Evolutionary conservation across 2,888 invertebrate genomes (phyloP), one percentile per base, ranked within the genome.

Genomic region (Ethmia dodecea): DNA sequence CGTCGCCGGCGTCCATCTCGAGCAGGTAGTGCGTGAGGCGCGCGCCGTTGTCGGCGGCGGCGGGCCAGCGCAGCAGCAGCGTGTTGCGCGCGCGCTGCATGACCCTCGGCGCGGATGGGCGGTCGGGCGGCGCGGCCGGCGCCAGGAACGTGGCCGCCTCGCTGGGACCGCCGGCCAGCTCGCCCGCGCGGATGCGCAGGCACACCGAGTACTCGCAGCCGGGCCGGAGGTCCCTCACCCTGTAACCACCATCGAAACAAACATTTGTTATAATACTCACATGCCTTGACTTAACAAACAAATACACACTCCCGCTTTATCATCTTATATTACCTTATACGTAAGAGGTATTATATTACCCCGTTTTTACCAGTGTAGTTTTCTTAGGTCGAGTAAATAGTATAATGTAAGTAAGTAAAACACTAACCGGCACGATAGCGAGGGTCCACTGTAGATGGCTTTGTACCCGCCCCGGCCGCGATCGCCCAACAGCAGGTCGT

Each of bases 161-260:
- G 40, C 94, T 93, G 5, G 92, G 90, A 24, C 90, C 89, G 33
- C 95, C 95, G 45, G 91, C 90, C 43, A 92, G 66, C 61, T 91
- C 91, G 47, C 94, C 93, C 44, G 93, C 76, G 57, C 92, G 90
- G 51, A 94, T 93, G 74, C 93, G 93, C 47, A 94, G 86, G 58
- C 94, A 92, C 50, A 96, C 92, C 40, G 92, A 91, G 78, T 96
- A 96, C 66, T 94, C 94, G 65, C 93, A 93, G n/a, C 94, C 94
- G 9, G 96, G 96, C 67, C 92, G 90, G 57, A 96, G 84, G 75
- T 96, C 95, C 69, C 94, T 92, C 43, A 96, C 92, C 53, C 86
- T 86, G 61, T 2, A 43, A 43, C 3, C 1, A 25, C 10, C n/a
- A n/a, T n/a, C n/a, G n/a, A n/a, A 33, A 28, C 13, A 27, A n/a